These are phyloP conservation scores for Brachymystax lenok DNA, from an alignment of 2,797 vertebrate genomes.

Conservation along the genomic window DNA sequence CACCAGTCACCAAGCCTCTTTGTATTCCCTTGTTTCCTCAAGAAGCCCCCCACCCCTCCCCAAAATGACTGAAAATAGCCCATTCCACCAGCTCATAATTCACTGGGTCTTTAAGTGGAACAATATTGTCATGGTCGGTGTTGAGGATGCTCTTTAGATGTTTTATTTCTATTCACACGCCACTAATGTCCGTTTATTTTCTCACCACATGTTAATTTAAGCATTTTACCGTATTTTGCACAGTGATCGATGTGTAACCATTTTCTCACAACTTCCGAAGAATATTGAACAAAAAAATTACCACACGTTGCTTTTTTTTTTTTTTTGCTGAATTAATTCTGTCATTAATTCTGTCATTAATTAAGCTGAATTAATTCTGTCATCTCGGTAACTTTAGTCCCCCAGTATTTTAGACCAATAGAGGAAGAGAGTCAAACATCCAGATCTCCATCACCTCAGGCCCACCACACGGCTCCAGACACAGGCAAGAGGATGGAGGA, in stretches of 20 bases:
- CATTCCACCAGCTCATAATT: not conserved
- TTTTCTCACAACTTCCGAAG: not conserved
- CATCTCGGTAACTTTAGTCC: slow-evolving; percentile 11
- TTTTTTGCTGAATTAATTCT: not conserved
- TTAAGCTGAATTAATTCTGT: not conserved
- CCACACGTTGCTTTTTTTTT: not conserved
- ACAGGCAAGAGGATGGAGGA: slow-evolving; percentile 37
- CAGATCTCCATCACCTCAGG: slow-evolving; percentile 23
- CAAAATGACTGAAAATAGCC: slow-evolving; percentile 36
- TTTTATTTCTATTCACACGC: not conserved
- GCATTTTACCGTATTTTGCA: not conserved
- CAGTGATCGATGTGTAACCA: not conserved
- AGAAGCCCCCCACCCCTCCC: not conserved
- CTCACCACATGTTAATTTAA: too few species aligned
- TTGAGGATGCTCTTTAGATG: not conserved
- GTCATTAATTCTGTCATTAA: not conserved
- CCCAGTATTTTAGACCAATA: slow-evolving; percentile 14
- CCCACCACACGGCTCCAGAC: slow-evolving; percentile 21
- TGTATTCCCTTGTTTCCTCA: slow-evolving; percentile 47
- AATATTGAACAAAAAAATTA: not conserved
- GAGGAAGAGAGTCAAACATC: slow-evolving; percentile 19
- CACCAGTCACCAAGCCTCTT: slow-evolving; percentile 38
- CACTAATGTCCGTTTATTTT: not conserved
- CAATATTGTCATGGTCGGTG: not conserved
- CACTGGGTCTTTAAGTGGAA: slow-evolving; percentile 1